Evolutionary conservation across 2,797 vertebrate genomes (phyloP).

Genomic region (Pseudochirops cupreus): DNA sequence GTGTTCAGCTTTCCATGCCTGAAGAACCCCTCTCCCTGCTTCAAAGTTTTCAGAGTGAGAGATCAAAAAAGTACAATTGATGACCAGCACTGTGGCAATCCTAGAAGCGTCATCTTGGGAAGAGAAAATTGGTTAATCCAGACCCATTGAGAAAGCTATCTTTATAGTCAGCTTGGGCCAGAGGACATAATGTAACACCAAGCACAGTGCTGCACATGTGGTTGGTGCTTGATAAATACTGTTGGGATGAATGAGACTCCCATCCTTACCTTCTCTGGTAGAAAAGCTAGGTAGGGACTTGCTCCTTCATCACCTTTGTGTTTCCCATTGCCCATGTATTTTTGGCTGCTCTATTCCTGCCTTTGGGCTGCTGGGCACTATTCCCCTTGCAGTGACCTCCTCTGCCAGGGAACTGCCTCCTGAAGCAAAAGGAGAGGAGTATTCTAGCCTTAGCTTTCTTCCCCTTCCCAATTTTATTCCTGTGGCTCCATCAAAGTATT

Average conservation of each 20-base stretch:
- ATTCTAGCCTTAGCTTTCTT: neutral
- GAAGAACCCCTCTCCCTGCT: neutral
- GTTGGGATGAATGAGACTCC: neutral
- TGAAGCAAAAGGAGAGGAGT: neutral
- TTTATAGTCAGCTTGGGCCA: neutral
- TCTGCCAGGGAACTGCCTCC: neutral
- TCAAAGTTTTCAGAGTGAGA: neutral
- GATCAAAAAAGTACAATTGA: neutral
- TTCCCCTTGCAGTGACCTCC: neutral
- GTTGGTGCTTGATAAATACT: neutral
- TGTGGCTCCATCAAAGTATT: neutral
- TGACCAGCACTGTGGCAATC: neutral
- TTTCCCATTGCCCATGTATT: neutral
- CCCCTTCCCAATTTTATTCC: neutral
- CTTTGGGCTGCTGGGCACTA: neutral
- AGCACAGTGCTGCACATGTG: neutral
- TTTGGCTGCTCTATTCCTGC: neutral
- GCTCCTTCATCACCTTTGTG: neutral
- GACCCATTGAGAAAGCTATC: neutral
- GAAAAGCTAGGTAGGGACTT: neutral
- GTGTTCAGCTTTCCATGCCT: constrained; percentile 47
- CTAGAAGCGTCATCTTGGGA: neutral
- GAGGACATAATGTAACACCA: neutral
- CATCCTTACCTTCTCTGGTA: neutral
- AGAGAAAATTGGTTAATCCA: neutral